phyloP scores from a whole-genome alignment of 2,113 vertebrate genomes.

The Amphiprion ocellaris region DNA sequence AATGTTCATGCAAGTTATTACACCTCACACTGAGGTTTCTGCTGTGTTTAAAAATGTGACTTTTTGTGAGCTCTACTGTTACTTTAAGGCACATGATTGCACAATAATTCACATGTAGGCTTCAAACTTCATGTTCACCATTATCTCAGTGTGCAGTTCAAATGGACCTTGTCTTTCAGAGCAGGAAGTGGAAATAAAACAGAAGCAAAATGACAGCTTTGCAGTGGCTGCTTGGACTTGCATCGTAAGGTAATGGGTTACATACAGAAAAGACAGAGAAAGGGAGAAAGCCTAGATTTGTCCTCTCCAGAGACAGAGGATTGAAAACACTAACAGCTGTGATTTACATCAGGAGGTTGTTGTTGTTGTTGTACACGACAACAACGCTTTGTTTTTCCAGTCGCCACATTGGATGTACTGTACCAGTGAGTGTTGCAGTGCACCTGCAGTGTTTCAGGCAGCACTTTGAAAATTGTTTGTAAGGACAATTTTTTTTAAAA shows the following conservation, averaged over 20 bases:
- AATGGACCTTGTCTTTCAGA: conserved; percentile 12
- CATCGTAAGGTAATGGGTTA: conserved; percentile 7
- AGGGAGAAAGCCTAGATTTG: conserved; percentile 25
- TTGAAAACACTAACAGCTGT: conserved; percentile 37
- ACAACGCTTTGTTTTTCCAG: conserved; percentile 45
- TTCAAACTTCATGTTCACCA: not conserved
- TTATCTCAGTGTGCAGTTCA: conserved; percentile 15
- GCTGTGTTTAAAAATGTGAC: conserved; percentile 16
- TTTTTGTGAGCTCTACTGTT: not conserved
- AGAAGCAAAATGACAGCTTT: conserved; percentile 31
- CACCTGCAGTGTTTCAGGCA: conserved; percentile 19
- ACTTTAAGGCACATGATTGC: not conserved
- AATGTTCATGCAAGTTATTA: conserved; percentile 10
- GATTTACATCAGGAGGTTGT: conserved; percentile 49
- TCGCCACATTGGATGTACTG: not conserved
- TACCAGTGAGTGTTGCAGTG: not conserved
- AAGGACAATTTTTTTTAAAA: not conserved
- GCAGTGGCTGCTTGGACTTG: conserved; percentile 3
- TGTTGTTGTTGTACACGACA: conserved; percentile 36
- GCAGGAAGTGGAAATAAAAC: conserved; percentile 23
- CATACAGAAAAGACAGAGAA: not conserved
- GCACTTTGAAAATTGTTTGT: not conserved
- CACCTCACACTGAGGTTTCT: conserved; percentile 20
- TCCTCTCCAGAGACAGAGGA: conserved; percentile 41
- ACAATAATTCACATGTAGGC: conserved; percentile 15